Conservation (phyloP, 2,888 invertebrate species). For the Cephonodes hylas region DNA sequence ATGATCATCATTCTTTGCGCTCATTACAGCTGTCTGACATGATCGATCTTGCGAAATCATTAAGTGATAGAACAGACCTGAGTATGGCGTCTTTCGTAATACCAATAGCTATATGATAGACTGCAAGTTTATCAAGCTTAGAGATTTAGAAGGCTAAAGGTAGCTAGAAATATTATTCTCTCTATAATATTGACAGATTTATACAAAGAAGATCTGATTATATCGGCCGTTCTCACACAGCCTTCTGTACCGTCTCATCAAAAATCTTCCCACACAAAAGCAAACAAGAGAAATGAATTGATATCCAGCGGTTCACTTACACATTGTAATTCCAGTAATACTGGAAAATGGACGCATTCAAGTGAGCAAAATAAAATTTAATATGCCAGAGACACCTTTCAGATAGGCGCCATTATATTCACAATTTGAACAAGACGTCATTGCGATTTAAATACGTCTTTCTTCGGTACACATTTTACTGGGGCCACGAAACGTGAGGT, state of each 20-base stretch:
- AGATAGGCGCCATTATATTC: slow-evolving; percentile 62
- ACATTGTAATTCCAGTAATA: slow-evolving; percentile 25
- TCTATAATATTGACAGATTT: not conserved
- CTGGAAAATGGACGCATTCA: slow-evolving; percentile 24
- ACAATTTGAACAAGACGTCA: slow-evolving; percentile 66
- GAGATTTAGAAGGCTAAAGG: too few species aligned
- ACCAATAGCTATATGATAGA: not conserved
- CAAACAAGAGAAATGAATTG: not conserved
- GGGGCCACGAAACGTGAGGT: slow-evolving; percentile 41
- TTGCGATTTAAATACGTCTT: slow-evolving; percentile 70
- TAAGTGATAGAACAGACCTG: not conserved
- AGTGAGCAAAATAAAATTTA: slow-evolving; percentile 33
- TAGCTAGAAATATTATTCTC: not conserved
- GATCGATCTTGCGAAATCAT: not conserved
- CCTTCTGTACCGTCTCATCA: not conserved
- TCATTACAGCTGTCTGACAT: not conserved
- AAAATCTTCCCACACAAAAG: not conserved
- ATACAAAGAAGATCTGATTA: not conserved
- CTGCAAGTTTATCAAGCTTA: too few species aligned
- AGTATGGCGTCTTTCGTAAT: not conserved
- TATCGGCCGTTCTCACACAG: not conserved
- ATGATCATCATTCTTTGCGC: slow-evolving; percentile 2
- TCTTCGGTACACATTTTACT: slow-evolving; percentile 38
- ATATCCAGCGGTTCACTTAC: slow-evolving; percentile 18
- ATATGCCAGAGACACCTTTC: slow-evolving; percentile 39